phyloP scores from a whole-genome alignment of 2,888 invertebrate genomes.

The Erebia ligea region DNA sequence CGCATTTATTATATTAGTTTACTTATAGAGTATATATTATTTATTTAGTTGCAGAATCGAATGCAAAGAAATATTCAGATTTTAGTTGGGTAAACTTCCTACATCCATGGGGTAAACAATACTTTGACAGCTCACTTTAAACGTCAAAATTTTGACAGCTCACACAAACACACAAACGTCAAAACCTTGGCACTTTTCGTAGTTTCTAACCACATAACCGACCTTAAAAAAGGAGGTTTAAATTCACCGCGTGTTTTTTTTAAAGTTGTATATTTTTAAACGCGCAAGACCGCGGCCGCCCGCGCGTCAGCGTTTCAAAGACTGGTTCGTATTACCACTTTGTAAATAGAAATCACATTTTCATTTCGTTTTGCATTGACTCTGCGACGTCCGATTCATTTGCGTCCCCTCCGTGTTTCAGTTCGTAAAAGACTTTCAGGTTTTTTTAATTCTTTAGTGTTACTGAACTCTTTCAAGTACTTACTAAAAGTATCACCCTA shows the following conservation, averaged over 20 bases:
- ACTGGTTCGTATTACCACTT: constrained; percentile 60
- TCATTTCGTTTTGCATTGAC: constrained; percentile 45
- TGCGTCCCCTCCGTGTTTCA: neutral
- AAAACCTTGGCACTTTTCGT: neutral
- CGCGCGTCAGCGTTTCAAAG: constrained; percentile 51
- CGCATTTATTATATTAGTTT: too few relatives aligned
- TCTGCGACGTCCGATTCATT: constrained; percentile 37
- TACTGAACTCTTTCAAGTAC: neutral
- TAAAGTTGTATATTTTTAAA: neutral
- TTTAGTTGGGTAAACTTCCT: too few relatives aligned
- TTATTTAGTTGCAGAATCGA: too few relatives aligned
- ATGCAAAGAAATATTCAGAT: too few relatives aligned
- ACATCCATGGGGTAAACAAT: neutral
- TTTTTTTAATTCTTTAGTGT: neutral
- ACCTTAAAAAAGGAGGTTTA: too few relatives aligned
- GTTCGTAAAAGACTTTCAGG: neutral
- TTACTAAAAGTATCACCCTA: too few relatives aligned
- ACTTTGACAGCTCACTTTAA: neutral
- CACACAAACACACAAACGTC: constrained; percentile 10
- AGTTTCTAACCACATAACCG: neutral
- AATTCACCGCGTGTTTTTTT: neutral
- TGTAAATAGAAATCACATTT: constrained; percentile 67
- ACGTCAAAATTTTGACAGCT: neutral
- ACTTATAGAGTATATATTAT: too few relatives aligned
- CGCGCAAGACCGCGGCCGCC: constrained; percentile 51